Percentiles rank a stretch among this genome's conserved stretches.
These are phyloP conservation scores for Venustaconcha ellipsiformis DNA, from an alignment of 1,140 invertebrate genomes.

Conservation along the genomic window DNA sequence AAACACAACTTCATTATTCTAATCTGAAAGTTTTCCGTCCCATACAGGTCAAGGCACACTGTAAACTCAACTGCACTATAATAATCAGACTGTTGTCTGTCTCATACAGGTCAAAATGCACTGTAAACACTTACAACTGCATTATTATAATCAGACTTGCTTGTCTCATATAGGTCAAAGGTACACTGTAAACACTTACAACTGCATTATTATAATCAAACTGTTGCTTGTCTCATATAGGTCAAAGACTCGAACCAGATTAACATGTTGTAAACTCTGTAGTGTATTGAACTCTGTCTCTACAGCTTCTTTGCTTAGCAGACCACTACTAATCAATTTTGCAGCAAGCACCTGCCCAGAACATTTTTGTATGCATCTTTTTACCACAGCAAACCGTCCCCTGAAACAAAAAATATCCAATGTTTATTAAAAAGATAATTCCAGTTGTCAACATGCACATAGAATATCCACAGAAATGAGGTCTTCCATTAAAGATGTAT, in stretches of 20 bases:
- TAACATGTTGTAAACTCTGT: slow-evolving; percentile 77
- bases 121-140: slow-evolving; percentile 76
- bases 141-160: slow-evolving; percentile 81
- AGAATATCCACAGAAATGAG: too few relatives aligned
- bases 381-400: slow-evolving; percentile 73
- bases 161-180: slow-evolving; percentile 81
- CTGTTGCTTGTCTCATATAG: slow-evolving; percentile 81
- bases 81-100: slow-evolving; percentile 82
- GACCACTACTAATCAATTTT: slow-evolving; percentile 79
- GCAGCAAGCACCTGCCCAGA: slow-evolving; percentile 82
- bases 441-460: too few relatives aligned
- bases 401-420: slow-evolving; percentile 56
- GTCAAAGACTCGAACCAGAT: slow-evolving; percentile 79
- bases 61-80: slow-evolving; percentile 78
- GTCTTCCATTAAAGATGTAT: too few relatives aligned
- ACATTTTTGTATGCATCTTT: slow-evolving; percentile 70
- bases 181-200: slow-evolving; percentile 75
- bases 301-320: slow-evolving; percentile 72
- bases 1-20: slow-evolving; percentile 80
- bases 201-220: slow-evolving; percentile 82
- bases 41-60: slow-evolving; percentile 76
- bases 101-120: slow-evolving; percentile 80
- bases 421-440: too few relatives aligned
- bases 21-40: slow-evolving; percentile 80
- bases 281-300: slow-evolving; percentile 77